Conservation (phyloP, 2,113 vertebrate species). For the Mesoclemmys tuberculata region DNA sequence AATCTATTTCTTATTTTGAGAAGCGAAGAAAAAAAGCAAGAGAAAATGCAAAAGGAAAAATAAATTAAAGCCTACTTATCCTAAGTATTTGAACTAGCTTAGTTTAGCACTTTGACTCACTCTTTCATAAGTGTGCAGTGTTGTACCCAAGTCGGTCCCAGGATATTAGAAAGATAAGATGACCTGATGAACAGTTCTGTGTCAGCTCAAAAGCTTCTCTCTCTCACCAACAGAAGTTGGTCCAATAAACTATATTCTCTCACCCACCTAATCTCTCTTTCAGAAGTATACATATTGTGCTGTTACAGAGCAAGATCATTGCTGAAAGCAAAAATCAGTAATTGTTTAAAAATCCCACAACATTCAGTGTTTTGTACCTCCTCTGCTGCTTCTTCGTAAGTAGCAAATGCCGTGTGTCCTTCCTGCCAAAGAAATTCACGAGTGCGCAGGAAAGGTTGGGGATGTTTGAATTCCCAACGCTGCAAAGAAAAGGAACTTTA, state of each 20-base stretch:
- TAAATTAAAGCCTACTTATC: no score
- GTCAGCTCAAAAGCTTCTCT: no score
- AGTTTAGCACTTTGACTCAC: no score
- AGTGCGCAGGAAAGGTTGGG: conserved; percentile 96
- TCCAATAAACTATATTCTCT: background rate
- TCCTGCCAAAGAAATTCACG: conserved; percentile 99
- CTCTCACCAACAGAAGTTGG: background rate
- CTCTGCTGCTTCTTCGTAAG: conserved; percentile 91
- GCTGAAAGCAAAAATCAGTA: background rate
- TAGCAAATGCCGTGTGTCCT: conserved; percentile 95
- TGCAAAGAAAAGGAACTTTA: conserved; percentile 44
- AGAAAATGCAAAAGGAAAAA: no score
- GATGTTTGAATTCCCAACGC: conserved; percentile 99
- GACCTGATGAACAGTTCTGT: no score
- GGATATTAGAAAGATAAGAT: no score
- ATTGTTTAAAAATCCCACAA: background rate
- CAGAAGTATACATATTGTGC: background rate
- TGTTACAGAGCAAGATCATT: background rate
- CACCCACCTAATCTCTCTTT: background rate
- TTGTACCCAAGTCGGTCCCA: no score
- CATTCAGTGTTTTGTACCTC: conserved; percentile 81
- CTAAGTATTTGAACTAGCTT: no score
- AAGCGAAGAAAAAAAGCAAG: no score
- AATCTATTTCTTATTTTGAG: no score
- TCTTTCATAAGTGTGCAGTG: no score